Base-by-base conservation (phyloP, 2,888 invertebrate species). In the Idaea straminata region DNA sequence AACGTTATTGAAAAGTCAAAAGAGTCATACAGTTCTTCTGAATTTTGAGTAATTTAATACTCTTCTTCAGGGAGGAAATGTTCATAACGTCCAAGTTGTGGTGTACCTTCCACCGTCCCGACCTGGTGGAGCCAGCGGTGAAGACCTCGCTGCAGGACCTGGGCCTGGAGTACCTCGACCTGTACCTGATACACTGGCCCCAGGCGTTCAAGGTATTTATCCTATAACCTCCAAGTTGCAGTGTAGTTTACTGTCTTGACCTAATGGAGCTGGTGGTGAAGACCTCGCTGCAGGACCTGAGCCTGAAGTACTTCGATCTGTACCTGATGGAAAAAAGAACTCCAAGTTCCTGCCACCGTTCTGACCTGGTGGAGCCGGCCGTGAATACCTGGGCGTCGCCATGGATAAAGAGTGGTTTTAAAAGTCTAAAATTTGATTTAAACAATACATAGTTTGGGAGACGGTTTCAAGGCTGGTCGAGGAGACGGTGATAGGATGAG, bases 111-210 rank as follows among this genome's bases (percentile, higher is more conserved):
- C 98, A 99, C 82, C 94, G 94, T 57, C 94, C 95, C 0, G 96
- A 97, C 69, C 87, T 96, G 65, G 98, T 98, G 5, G 94, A 95
- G 70, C 89, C 93, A 0, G 95, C 96, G 0, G 80, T 96, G 57
- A 94, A 93, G 79, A 93, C 93, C 36, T 95, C 96, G 0, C 87
- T 99, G 7, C 82, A 92, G 15, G 93, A 96, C 84, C 93, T 99
- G 5, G 95, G 95, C 0, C 81, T 98, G 5, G 93, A 95, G 0
- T 98, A 98, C 81, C 78, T 98, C 61, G 98, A 99, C 84, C 92
- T 98, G 35, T 98, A 98, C 81, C 94, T 98, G 6, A 97, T 98
- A 38, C 98, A 98, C 85, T 98, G 98, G 98, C 98, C 98, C 0
- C 94, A 97, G 81, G 97, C 94, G 0, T 97, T 95, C 77, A 95